These are phyloP conservation scores for Lepidothrix coronata DNA, from an alignment of 2,113 vertebrate species.

Conservation along the genomic window DNA sequence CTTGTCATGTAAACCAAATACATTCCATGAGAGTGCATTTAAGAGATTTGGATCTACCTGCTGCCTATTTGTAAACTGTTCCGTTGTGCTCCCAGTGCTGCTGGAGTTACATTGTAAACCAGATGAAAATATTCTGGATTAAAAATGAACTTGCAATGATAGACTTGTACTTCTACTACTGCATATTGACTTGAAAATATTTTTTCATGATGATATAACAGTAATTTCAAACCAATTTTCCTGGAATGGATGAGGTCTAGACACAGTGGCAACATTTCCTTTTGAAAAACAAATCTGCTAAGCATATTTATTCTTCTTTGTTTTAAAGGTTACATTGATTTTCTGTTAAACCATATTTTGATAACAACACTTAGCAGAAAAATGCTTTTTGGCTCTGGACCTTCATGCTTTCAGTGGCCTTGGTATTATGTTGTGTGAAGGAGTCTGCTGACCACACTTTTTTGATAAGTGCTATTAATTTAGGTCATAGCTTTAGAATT, in stretches of 20 bases:
- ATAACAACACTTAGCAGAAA: neutral
- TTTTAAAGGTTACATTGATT: neutral
- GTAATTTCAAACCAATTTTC: neutral
- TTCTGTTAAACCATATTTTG: neutral
- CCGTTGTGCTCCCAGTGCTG: neutral
- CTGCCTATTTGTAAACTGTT: rapidly evolving
- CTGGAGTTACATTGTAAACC: neutral
- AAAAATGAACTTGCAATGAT: neutral
- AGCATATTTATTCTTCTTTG: neutral
- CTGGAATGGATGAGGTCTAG: neutral
- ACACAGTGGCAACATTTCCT: neutral
- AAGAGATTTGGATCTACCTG: neutral
- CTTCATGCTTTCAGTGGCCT: neutral
- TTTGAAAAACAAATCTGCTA: neutral
- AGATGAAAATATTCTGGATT: neutral
- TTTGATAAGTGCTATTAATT: neutral
- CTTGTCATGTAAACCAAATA: neutral
- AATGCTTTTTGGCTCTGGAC: neutral
- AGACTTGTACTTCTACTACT: neutral
- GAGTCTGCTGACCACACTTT: neutral
- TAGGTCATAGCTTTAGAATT: neutral
- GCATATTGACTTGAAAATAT: neutral
- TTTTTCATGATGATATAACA: neutral
- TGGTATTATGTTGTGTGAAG: neutral
- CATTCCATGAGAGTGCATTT: neutral